Percentiles rank a stretch among this genome's conserved stretches.
These are phyloP conservation scores for Ceratosolen solmsi DNA, from an alignment of 1,140 invertebrate species.

Conservation along the genomic window DNA sequence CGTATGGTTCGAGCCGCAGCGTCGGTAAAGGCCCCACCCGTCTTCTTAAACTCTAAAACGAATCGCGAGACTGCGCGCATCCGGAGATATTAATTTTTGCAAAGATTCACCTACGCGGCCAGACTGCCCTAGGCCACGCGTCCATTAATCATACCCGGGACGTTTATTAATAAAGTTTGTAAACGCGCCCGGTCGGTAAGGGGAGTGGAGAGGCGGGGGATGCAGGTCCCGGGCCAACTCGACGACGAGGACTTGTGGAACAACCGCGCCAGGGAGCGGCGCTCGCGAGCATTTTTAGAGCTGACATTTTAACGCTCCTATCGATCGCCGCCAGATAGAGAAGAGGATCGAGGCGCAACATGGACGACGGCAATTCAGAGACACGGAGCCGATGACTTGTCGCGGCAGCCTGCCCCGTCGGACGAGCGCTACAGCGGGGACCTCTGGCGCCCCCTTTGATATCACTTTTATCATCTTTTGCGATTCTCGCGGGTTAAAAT, in stretches of 20 bases:
- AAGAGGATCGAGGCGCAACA: too few species aligned
- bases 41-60: not conserved
- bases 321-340: too few species aligned
- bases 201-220: constrained; percentile 3
- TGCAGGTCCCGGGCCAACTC: not conserved
- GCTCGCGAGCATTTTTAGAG: too few species aligned
- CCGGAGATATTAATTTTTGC: constrained; percentile 43
- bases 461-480: too few species aligned
- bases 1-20: not conserved
- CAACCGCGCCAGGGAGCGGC: not conserved
- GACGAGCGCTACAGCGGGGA: too few species aligned
- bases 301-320: too few species aligned
- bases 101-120: constrained; percentile 3
- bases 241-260: not conserved
- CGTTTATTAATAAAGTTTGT: constrained; percentile 54
- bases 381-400: too few species aligned
- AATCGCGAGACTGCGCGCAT: constrained; percentile 14
- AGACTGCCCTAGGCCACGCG: constrained; percentile 27
- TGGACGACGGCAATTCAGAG: too few species aligned
- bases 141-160: constrained; percentile 52
- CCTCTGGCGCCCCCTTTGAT: too few species aligned
- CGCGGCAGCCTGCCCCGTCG: too few species aligned
- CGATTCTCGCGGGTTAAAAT: too few species aligned
- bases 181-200: not conserved
- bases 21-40: not conserved